phyloP scores from a whole-genome alignment of 2,888 invertebrate species.

The Neoscelio sp. region DNA sequence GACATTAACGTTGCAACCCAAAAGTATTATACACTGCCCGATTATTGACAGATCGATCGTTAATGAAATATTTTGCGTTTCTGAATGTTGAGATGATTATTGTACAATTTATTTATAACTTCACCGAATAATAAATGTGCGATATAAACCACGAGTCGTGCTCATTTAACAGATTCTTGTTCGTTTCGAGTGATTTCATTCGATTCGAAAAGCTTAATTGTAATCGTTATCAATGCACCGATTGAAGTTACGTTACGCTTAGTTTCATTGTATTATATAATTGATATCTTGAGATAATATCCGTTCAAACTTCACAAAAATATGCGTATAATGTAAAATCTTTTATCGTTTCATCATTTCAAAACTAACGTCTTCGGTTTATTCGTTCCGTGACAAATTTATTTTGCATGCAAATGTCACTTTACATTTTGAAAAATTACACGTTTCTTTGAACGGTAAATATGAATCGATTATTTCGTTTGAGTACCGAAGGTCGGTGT shows the following conservation, averaged over 20 bases:
- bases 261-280: conserved; percentile 7
- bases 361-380: too few relatives aligned
- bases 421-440: too few relatives aligned
- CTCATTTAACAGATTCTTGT: too few relatives aligned
- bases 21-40: conserved; percentile 46
- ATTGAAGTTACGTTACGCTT: neutral
- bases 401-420: too few relatives aligned
- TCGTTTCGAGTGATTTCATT: too few relatives aligned
- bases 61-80: neutral
- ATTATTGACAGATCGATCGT: neutral
- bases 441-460: too few relatives aligned
- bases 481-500: too few relatives aligned
- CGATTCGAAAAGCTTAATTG: too few relatives aligned
- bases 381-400: too few relatives aligned
- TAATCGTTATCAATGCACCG: too few relatives aligned
- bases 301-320: neutral
- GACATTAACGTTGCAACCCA: conserved; percentile 23
- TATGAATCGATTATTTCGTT: too few relatives aligned
- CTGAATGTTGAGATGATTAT: conserved; percentile 10
- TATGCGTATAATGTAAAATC: neutral
- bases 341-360: conserved; percentile 1
- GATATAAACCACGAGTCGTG: neutral
- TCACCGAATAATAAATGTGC: conserved; percentile 25
- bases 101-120: conserved; percentile 36
- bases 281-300: neutral